Conservation (phyloP, 2,797 vertebrate species). For the Prunella strophiata region DNA sequence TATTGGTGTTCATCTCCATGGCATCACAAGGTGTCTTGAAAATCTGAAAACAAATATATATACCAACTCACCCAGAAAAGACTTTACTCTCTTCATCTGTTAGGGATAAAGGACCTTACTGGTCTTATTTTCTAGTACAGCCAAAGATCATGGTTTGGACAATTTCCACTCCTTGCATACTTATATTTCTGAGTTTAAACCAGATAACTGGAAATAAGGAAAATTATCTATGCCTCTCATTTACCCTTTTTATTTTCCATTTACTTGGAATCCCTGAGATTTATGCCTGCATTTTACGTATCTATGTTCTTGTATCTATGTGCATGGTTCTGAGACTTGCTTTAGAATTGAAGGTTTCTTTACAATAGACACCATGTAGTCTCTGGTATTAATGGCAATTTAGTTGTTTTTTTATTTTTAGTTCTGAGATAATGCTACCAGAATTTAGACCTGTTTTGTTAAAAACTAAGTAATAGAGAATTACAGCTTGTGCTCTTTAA, state of each 20-base stretch:
- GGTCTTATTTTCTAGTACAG: not conserved
- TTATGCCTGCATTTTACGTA: not conserved
- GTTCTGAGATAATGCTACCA: not conserved
- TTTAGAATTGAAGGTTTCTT: not conserved
- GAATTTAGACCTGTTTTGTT: not conserved
- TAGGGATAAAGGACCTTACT: not conserved
- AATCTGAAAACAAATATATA: not conserved
- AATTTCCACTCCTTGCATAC: not conserved
- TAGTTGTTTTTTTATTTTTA: not conserved
- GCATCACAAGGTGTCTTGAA: not conserved
- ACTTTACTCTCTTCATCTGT: not conserved
- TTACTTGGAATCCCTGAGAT: not conserved
- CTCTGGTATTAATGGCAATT: not conserved
- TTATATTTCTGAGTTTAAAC: not conserved
- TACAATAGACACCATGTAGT: not conserved
- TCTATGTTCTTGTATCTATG: not conserved
- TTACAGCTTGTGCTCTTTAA: fast-evolving
- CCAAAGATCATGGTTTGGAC: fast-evolving
- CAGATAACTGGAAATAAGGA: not conserved
- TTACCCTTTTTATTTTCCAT: not conserved
- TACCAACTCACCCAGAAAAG: not conserved
- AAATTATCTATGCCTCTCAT: fast-evolving
- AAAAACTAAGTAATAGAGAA: not conserved
- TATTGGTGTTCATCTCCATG: not conserved
- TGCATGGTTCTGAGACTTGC: not conserved